phyloP scores from a whole-genome alignment of 1,140 invertebrate genomes.

The Telenomus remus region DNA sequence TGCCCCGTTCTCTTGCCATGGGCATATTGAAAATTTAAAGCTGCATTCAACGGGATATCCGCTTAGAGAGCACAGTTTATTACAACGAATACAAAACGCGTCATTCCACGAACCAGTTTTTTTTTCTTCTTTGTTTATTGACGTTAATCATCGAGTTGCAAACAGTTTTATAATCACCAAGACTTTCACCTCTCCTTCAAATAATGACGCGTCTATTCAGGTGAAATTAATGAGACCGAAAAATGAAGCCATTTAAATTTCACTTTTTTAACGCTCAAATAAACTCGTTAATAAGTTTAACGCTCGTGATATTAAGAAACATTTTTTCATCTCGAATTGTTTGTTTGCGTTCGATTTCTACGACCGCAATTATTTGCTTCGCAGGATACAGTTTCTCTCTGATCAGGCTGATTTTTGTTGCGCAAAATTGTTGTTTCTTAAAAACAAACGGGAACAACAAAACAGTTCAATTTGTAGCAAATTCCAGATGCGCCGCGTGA shows the following conservation, averaged over 20 bases:
- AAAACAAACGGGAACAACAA: constrained; percentile 5
- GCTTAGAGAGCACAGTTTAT: constrained; percentile 36
- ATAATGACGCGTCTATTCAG: constrained; percentile 12
- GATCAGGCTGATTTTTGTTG: too few relatives aligned
- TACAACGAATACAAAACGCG: constrained; percentile 5
- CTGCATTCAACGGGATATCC: constrained; percentile 46
- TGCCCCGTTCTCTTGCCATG: constrained; percentile 21
- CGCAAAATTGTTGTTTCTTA: too few relatives aligned
- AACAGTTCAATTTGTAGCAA: constrained; percentile 17
- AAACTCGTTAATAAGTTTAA: not conserved
- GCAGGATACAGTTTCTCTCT: too few relatives aligned
- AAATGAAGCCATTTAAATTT: constrained; percentile 13
- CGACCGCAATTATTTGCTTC: too few relatives aligned
- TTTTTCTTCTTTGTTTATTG: constrained; percentile 23
- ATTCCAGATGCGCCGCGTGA: constrained; percentile 38
- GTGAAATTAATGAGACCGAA: constrained; percentile 13
- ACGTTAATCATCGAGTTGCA: constrained; percentile 23
- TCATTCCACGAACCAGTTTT: constrained; percentile 24
- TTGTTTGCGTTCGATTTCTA: too few relatives aligned
- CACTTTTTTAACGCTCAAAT: not conserved
- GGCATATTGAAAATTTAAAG: constrained; percentile 39
- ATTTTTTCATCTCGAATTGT: too few relatives aligned
- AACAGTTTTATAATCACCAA: constrained; percentile 4
- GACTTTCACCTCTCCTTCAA: constrained; percentile 25
- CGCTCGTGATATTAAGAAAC: too few relatives aligned